Evolutionary conservation across 2,113 vertebrate species (phyloP), one percentile per base, ranked within the genome.

Genomic region (Mormoops blainvillei): DNA sequence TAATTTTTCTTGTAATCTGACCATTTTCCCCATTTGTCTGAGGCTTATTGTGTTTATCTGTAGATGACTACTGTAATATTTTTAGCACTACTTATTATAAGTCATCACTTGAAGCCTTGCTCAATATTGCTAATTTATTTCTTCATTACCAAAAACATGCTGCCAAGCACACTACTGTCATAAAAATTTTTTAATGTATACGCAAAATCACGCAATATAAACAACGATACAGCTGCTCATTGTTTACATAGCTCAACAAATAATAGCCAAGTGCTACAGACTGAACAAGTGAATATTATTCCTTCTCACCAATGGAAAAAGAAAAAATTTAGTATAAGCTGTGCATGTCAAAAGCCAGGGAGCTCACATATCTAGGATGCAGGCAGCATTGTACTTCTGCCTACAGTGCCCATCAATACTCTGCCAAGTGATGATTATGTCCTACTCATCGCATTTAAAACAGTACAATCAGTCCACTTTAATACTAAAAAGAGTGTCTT

Each of bases 31-130:
- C 26, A 0, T 94, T 97, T 28, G 58, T 98, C 94, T 98, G 90
- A 67, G 63, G 58, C 90, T 97, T 97, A 97, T 94, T 97, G 89
- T 98, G 96, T 98, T 98, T 98, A 96, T 98, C 97, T 98, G 84
- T 80, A 92, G 95, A 97, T 97, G 88, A 98, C 95, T 98, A 68
- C 73, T 85, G 68, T 77, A 93, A 89, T 98, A 98, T 98, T 98
- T 98, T 98, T 98, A 98, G 97, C 92, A 96, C 48, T 91, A 94
- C 65, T 98, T 98, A 98, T 95, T 98, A 98, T 98, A 97, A 97
- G 36, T 97, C 7, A 0, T 96, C 96, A 98, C 93, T 93, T 96
- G 45, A 98, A 98, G 87, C 97, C 97, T 97, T 95, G 68, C 74
- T 98, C 94, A 90, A 0, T 87, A 92, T 95, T 97, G 87, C 87